Evolutionary conservation across 2,113 vertebrate species (phyloP).

Genomic region (Fregata magnificens): DNA sequence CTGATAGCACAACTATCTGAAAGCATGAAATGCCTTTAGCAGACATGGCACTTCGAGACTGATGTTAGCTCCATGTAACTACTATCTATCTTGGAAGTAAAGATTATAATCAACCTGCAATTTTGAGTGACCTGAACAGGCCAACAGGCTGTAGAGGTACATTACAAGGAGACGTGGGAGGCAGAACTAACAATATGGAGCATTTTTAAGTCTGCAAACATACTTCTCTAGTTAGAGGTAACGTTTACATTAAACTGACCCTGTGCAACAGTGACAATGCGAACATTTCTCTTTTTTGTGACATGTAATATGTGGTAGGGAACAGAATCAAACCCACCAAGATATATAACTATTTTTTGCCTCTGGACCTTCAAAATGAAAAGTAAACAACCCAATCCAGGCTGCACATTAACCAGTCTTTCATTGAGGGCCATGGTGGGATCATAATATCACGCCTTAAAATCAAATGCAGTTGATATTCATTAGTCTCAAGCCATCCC

Average conservation of each 20-base stretch:
- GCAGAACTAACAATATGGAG: neutral
- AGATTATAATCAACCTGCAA: neutral
- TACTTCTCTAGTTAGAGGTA: neutral
- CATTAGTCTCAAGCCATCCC: neutral
- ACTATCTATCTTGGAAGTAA: neutral
- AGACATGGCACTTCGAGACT: neutral
- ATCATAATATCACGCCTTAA: neutral
- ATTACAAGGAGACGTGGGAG: neutral
- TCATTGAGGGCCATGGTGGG: neutral
- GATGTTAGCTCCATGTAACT: neutral
- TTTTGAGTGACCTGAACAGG: neutral
- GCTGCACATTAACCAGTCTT: neutral
- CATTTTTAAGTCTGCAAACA: neutral
- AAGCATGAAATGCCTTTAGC: neutral
- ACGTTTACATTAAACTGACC: neutral
- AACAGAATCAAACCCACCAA: neutral
- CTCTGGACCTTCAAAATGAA: neutral
- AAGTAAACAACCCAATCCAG: neutral
- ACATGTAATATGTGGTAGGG: neutral
- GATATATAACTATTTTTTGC: neutral
- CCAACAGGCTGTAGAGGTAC: neutral
- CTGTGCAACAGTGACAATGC: neutral
- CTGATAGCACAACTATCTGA: neutral
- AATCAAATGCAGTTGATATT: neutral
- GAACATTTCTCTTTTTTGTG: neutral